phyloP scores from a whole-genome alignment of 2,113 vertebrate species.

The Rhea americana region DNA sequence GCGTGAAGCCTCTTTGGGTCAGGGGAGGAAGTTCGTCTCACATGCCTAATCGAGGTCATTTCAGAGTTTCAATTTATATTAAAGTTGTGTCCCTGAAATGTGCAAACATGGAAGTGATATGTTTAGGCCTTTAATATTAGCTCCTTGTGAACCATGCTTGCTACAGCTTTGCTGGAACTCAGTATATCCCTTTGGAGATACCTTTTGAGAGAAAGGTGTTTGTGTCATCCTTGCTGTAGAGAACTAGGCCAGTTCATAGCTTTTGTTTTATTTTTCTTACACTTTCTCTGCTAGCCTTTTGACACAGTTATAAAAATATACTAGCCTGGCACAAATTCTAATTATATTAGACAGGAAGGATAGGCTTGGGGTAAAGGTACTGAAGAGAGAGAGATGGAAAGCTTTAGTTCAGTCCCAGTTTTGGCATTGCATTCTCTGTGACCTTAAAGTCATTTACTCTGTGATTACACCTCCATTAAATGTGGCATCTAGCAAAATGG shows the following conservation, averaged over 20 bases:
- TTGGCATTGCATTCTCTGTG: not conserved
- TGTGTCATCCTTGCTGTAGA: not conserved
- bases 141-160: not conserved
- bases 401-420: not conserved
- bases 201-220: not conserved
- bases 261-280: not conserved
- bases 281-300: not conserved
- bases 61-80: conserved; percentile 18
- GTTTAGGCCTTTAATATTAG: not conserved
- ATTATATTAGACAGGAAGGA: not conserved
- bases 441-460: not conserved
- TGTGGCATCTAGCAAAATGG: not conserved
- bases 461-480: not conserved
- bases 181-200: not conserved
- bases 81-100: not conserved
- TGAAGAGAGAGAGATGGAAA: not conserved
- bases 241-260: not conserved
- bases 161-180: not conserved
- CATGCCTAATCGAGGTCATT: not conserved
- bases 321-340: fast-evolving
- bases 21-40: not conserved
- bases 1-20: not conserved
- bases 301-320: not conserved
- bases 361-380: not conserved
- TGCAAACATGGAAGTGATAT: not conserved